phyloP scores from a whole-genome alignment of 2,797 vertebrate species.

The Syngnathus acus region DNA sequence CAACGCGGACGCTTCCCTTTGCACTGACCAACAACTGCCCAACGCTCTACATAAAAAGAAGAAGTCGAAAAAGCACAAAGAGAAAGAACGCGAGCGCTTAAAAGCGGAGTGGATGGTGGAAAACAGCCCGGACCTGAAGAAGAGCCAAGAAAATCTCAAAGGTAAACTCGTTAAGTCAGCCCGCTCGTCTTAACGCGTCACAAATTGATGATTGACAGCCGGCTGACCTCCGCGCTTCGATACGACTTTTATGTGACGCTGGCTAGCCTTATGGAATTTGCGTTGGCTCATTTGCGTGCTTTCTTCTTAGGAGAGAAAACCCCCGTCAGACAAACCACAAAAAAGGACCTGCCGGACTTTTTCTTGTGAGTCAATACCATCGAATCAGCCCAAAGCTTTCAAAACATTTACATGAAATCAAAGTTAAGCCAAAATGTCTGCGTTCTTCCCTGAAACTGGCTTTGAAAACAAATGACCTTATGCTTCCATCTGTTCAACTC shows the following conservation, averaged over 20 bases:
- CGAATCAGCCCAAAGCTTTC: slow-evolving; percentile 4
- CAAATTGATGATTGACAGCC: too few relatives aligned
- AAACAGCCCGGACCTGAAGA: slow-evolving; percentile 68
- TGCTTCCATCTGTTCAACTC: slow-evolving; percentile 56
- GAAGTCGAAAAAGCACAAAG: slow-evolving; percentile 77
- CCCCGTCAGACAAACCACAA: slow-evolving; percentile 52
- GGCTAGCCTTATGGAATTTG: slow-evolving; percentile 48
- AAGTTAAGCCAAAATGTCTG: slow-evolving; percentile 22
- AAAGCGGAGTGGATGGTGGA: slow-evolving; percentile 68
- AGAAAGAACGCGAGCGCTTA: slow-evolving; percentile 69
- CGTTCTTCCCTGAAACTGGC: slow-evolving; percentile 29
- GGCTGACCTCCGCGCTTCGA: too few relatives aligned
- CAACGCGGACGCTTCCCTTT: slow-evolving; percentile 43
- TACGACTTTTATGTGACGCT: slow-evolving; percentile 13
- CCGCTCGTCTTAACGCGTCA: too few relatives aligned
- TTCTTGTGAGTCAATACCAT: slow-evolving; percentile 70
- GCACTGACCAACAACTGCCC: slow-evolving; percentile 55
- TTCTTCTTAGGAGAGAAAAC: slow-evolving; percentile 53
- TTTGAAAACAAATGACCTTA: slow-evolving; percentile 34
- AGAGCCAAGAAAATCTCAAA: slow-evolving; percentile 61
- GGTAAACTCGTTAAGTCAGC: slow-evolving; percentile 36
- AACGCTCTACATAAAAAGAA: slow-evolving; percentile 73
- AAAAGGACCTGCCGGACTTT: slow-evolving; percentile 74
- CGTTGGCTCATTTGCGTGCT: slow-evolving; percentile 23
- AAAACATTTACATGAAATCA: slow-evolving; percentile 34